Conservation (phyloP, 2,113 vertebrate genomes). For the Sceloporus tristichus region DNA sequence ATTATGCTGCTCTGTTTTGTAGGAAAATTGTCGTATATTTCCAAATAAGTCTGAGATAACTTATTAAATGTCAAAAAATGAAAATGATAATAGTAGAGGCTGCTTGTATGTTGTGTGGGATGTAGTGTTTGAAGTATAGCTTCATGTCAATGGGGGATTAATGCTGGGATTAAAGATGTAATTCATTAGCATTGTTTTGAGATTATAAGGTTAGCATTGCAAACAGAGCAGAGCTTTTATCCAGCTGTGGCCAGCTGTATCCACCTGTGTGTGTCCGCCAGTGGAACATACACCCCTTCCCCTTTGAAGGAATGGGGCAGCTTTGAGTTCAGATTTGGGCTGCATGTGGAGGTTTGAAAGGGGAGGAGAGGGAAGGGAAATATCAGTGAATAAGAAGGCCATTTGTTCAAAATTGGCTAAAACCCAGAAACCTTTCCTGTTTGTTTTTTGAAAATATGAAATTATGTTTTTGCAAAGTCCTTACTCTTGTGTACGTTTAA, state of each 20-base stretch:
- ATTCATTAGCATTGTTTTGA: background rate
- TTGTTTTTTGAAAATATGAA: background rate
- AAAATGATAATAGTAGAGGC: no score
- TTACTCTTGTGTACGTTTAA: background rate
- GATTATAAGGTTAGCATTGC: conserved; percentile 5
- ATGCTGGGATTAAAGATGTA: background rate
- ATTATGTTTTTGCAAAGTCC: background rate
- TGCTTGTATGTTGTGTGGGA: background rate
- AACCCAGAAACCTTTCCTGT: background rate
- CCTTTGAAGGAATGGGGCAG: background rate
- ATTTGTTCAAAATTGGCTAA: background rate
- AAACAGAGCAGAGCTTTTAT: background rate
- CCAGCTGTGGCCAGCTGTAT: background rate
- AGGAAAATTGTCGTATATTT: no score
- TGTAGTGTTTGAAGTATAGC: background rate
- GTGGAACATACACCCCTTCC: background rate
- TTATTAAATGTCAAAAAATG: background rate
- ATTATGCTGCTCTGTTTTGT: no score
- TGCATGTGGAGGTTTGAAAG: background rate
- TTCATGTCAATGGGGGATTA: background rate
- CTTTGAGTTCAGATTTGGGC: background rate
- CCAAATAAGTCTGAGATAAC: background rate
- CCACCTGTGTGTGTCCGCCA: background rate
- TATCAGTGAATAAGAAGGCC: background rate
- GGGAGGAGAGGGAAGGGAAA: background rate